phyloP scores from a whole-genome alignment of 2,888 invertebrate genomes.

The Diarsia dahlii region DNA sequence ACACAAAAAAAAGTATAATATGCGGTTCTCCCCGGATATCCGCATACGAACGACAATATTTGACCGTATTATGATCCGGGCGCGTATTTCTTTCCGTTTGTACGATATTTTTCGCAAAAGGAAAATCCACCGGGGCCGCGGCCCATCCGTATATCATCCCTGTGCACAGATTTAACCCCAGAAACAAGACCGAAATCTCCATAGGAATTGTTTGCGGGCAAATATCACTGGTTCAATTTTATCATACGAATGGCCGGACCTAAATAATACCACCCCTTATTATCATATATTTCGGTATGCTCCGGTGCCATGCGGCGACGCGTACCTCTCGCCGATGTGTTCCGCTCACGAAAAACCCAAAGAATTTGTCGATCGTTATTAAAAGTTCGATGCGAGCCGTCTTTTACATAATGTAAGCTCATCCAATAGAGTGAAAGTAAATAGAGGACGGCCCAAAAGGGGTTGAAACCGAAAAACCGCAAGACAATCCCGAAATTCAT shows the following conservation, averaged over 20 bases:
- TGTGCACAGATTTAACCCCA: conserved; percentile 86
- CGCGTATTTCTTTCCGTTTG: conserved; percentile 72
- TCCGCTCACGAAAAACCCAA: conserved; percentile 78
- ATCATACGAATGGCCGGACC: conserved; percentile 89
- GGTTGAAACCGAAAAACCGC: conserved; percentile 87
- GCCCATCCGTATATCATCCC: conserved; percentile 84
- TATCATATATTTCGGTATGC: conserved; percentile 83
- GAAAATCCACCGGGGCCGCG: conserved; percentile 72
- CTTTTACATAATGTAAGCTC: conserved; percentile 73
- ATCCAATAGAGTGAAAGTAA: conserved; percentile 79
- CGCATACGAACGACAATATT: conserved; percentile 74
- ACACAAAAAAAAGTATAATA: conserved; percentile 64
- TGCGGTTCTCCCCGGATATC: conserved; percentile 63
- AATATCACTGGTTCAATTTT: conserved; percentile 88
- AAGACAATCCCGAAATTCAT: conserved; percentile 90
- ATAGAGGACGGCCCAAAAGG: conserved; percentile 77
- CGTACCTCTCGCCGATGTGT: conserved; percentile 70
- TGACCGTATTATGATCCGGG: conserved; percentile 69
- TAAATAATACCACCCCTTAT: conserved; percentile 87
- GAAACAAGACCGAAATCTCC: conserved; percentile 89
- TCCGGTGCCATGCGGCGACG: conserved; percentile 81
- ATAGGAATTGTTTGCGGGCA: conserved; percentile 89
- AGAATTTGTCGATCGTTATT: conserved; percentile 70
- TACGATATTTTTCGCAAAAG: conserved; percentile 79
- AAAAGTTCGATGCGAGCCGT: conserved; percentile 65